phyloP scores from a whole-genome alignment of 2,888 invertebrate species.

The Microdon myrmicae region DNA sequence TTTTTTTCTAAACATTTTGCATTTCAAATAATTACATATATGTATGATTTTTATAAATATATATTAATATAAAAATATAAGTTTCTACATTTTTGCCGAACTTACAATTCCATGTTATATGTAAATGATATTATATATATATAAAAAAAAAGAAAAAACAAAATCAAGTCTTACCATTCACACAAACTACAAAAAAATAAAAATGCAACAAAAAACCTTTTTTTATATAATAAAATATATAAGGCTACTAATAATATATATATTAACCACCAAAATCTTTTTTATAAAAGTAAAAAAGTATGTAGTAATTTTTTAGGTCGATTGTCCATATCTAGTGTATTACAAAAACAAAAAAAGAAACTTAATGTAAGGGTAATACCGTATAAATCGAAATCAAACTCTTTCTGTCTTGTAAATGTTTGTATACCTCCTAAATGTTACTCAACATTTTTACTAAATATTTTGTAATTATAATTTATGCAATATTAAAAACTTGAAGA shows the following conservation, averaged over 20 bases:
- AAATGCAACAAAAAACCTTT: slow-evolving; percentile 19
- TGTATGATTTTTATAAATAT: background rate
- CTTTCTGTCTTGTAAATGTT: slow-evolving; percentile 37
- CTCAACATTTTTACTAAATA: slow-evolving; percentile 47
- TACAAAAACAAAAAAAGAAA: slow-evolving; percentile 18
- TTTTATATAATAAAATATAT: no score
- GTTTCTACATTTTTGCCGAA: slow-evolving; percentile 31
- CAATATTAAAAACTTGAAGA: slow-evolving; percentile 11
- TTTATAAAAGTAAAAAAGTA: slow-evolving; percentile 22
- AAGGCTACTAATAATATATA: no score
- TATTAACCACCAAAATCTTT: slow-evolving; percentile 29
- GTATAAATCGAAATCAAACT: slow-evolving; percentile 7
- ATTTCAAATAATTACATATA: slow-evolving; percentile 9
- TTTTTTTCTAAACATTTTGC: slow-evolving; percentile 13
- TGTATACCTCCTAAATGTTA: slow-evolving; percentile 45
- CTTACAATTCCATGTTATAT: slow-evolving; percentile 35
- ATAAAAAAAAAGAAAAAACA: slow-evolving; percentile 11
- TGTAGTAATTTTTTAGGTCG: slow-evolving; percentile 24
- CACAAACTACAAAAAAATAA: slow-evolving; percentile 21
- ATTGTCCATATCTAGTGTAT: slow-evolving; percentile 30
- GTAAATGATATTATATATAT: slow-evolving; percentile 18
- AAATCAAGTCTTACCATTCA: slow-evolving; percentile 35
- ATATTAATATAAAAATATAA: background rate
- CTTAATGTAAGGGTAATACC: slow-evolving; percentile 18
- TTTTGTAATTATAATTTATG: slow-evolving; percentile 48